A percentile compares a stretch with the other conserved stretches of the same genome.
These are phyloP conservation scores for Atopsyche davidsoni DNA, from an alignment of 1,140 invertebrate species.

Conservation along the genomic window DNA sequence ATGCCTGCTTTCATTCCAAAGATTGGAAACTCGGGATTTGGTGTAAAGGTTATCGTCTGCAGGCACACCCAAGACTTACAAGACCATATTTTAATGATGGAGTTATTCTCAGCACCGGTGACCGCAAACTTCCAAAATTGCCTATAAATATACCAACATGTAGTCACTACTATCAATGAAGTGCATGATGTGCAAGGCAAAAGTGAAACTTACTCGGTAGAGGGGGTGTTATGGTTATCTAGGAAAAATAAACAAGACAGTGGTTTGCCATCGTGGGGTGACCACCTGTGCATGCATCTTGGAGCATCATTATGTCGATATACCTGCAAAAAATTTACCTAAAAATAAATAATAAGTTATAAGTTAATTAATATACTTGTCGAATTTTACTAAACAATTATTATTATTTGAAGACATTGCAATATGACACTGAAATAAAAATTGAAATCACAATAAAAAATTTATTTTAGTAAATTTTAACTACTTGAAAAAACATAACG, in stretches of 20 bases:
- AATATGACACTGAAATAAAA: constrained; percentile 3
- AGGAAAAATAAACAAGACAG: constrained; percentile 84
- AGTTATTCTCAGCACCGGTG: constrained; percentile 84
- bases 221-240: constrained; percentile 80
- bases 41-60: constrained; percentile 74
- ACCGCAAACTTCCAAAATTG: constrained; percentile 93
- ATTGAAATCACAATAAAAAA: no score
- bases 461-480: constrained; percentile 31
- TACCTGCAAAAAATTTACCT: constrained; percentile 43
- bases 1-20: constrained; percentile 67
- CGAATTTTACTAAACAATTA: not conserved
- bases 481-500: constrained; percentile 87
- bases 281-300: constrained; percentile 84
- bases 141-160: constrained; percentile 42
- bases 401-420: not conserved
- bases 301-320: constrained; percentile 59
- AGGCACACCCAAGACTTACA: constrained; percentile 90
- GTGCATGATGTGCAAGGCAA: constrained; percentile 1
- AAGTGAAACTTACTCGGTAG: constrained; percentile 67
- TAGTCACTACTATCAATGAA: not conserved
- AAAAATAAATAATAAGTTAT: not conserved
- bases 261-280: constrained; percentile 79
- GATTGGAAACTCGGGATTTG: constrained; percentile 37
- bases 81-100: constrained; percentile 89
- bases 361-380: no score